Percentiles rank a stretch among this genome's conserved stretches.
Conservation (phyloP, 2,797 vertebrate genomes). For the Helicolenus hilgendorfi region DNA sequence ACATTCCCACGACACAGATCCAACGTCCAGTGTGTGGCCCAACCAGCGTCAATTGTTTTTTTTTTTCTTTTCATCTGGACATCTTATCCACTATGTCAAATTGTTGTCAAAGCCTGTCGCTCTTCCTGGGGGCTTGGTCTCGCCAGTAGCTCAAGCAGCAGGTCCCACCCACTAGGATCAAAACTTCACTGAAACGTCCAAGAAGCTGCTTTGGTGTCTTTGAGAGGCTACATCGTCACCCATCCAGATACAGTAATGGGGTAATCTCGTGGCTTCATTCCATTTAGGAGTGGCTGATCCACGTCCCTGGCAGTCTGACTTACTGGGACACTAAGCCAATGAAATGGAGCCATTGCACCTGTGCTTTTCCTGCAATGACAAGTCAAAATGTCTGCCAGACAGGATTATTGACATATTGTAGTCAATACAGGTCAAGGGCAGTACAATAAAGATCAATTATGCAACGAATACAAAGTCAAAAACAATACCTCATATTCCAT, state of each 20-base stretch:
- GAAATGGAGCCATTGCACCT: background rate
- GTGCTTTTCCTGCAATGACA: background rate
- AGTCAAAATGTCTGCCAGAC: background rate
- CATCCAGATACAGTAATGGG: background rate
- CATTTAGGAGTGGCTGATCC: background rate
- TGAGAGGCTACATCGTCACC: background rate
- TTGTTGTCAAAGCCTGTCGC: background rate
- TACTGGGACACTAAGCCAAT: background rate
- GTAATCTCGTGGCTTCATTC: background rate
- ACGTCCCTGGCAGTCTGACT: background rate
- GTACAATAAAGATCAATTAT: background rate
- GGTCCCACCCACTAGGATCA: background rate
- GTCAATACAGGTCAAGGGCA: background rate
- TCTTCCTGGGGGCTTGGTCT: background rate
- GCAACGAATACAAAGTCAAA: background rate
- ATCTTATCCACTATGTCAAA: background rate
- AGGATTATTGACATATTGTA: background rate
- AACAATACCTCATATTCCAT: background rate
- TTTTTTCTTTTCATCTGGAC: too few relatives aligned
- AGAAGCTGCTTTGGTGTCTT: background rate
- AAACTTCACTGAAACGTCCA: background rate
- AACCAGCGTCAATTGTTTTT: too few relatives aligned
- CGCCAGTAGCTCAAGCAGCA: background rate
- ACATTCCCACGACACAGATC: too few relatives aligned
- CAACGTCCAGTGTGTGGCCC: accelerated